phyloP scores from a whole-genome alignment of 2,888 invertebrate genomes.

The Ptilodon capucinus region DNA sequence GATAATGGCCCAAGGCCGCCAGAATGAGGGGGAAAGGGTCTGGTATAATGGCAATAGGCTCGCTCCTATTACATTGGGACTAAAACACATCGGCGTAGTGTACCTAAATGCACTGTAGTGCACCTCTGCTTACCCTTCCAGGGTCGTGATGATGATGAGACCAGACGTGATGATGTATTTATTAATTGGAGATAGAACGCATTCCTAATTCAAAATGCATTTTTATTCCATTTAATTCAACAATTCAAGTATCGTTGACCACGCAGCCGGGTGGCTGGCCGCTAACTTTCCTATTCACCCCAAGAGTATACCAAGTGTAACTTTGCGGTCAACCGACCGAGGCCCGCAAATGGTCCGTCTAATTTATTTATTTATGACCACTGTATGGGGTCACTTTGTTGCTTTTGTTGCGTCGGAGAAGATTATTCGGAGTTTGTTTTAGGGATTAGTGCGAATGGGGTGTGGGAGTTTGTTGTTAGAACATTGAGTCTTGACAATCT shows the following conservation, averaged over 20 bases:
- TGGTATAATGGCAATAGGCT: no score
- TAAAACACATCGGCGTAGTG: no score
- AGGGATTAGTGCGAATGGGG: constrained; percentile 5
- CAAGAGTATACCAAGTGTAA: constrained; percentile 44
- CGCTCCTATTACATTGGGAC: no score
- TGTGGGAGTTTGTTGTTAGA: neutral
- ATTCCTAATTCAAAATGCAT: neutral
- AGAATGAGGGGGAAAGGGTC: no score
- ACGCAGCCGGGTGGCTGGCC: constrained; percentile 24
- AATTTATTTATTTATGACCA: constrained; percentile 60
- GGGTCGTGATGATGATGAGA: no score
- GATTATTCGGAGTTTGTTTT: constrained; percentile 25
- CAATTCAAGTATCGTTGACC: neutral
- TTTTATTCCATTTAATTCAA: neutral
- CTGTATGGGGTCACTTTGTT: constrained; percentile 20
- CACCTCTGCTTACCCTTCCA: no score
- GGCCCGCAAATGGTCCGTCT: constrained; percentile 43
- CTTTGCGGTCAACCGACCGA: constrained; percentile 44
- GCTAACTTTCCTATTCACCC: constrained; percentile 50
- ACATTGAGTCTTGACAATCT: neutral
- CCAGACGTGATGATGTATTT: no score
- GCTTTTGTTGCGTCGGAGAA: constrained; percentile 2
- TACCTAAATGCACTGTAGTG: no score
- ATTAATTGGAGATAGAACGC: neutral
- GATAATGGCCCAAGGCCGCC: no score